Evolutionary conservation across 2,888 invertebrate genomes (phyloP).

Genomic region (Dorcus hopei): DNA sequence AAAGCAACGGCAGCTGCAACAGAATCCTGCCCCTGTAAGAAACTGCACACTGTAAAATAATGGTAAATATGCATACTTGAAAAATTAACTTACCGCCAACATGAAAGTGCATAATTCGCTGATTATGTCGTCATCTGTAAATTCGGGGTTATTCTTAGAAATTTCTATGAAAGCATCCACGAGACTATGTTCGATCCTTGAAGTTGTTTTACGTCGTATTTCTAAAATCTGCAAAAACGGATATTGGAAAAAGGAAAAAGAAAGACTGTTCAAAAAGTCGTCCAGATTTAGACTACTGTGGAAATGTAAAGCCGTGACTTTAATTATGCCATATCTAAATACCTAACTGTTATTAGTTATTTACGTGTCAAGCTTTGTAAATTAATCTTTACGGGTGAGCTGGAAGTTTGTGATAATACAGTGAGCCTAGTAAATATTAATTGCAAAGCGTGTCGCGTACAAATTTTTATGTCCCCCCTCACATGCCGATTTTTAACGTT

Average conservation of each 20-base stretch:
- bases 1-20: constrained; percentile 58
- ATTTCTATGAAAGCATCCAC: constrained; percentile 57
- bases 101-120: constrained; percentile 62
- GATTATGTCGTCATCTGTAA: constrained; percentile 57
- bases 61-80: neutral
- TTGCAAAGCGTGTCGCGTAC: too few relatives aligned
- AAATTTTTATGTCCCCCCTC: too few relatives aligned
- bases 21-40: constrained; percentile 57
- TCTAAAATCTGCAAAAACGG: constrained; percentile 19
- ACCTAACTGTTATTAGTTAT: too few relatives aligned
- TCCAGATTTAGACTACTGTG: too few relatives aligned
- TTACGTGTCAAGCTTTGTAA: too few relatives aligned
- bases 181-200: constrained; percentile 27
- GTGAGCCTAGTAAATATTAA: too few relatives aligned
- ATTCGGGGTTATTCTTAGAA: constrained; percentile 50
- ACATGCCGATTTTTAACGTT: too few relatives aligned
- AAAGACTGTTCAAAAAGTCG: neutral
- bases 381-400: too few relatives aligned
- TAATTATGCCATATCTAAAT: too few relatives aligned
- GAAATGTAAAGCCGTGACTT: too few relatives aligned
- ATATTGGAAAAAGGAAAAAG: neutral
- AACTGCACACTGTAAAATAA: too few relatives aligned
- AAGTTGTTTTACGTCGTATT: constrained; percentile 12
- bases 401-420: too few relatives aligned
- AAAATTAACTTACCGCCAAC: constrained; percentile 51